A percentile compares a stretch with the other conserved stretches of the same genome.
These are phyloP conservation scores for Hydrotaea diabolus DNA, from an alignment of 2,888 invertebrate genomes.

Conservation along the genomic window DNA sequence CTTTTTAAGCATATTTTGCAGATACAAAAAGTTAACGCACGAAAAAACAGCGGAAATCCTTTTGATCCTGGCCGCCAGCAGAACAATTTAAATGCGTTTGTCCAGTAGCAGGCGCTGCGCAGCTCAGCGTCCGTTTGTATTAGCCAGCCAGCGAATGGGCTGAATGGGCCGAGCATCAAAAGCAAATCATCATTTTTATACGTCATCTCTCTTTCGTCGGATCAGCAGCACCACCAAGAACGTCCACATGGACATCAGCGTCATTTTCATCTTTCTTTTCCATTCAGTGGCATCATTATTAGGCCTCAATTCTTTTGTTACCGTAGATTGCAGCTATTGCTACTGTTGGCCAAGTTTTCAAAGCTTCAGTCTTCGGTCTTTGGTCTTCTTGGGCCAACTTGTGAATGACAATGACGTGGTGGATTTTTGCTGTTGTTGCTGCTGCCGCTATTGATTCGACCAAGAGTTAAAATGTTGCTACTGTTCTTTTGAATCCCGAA, in stretches of 20 bases:
- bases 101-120: neutral
- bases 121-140: constrained; percentile 4
- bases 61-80: constrained; percentile 66
- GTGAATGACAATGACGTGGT: constrained; percentile 62
- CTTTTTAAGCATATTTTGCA: constrained; percentile 40
- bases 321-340: constrained; percentile 71
- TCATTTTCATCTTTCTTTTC: constrained; percentile 70
- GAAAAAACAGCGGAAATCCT: constrained; percentile 37
- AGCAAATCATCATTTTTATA: constrained; percentile 63
- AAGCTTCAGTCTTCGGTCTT: too few relatives aligned
- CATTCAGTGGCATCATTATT: constrained; percentile 49
- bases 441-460: constrained; percentile 31
- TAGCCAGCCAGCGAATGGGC: neutral
- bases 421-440: constrained; percentile 34
- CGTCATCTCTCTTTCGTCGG: constrained; percentile 52
- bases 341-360: constrained; percentile 68
- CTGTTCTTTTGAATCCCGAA: constrained; percentile 29
- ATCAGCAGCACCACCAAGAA: constrained; percentile 36
- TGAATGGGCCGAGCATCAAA: constrained; percentile 50
- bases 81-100: constrained; percentile 64
- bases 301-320: constrained; percentile 43
- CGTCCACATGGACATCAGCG: neutral
- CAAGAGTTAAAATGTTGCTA: constrained; percentile 62
- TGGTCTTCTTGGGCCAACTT: constrained; percentile 44
- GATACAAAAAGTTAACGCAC: constrained; percentile 30